Base-by-base conservation (phyloP, 2,797 vertebrate species). In the Hephaestus fuliginosus region DNA sequence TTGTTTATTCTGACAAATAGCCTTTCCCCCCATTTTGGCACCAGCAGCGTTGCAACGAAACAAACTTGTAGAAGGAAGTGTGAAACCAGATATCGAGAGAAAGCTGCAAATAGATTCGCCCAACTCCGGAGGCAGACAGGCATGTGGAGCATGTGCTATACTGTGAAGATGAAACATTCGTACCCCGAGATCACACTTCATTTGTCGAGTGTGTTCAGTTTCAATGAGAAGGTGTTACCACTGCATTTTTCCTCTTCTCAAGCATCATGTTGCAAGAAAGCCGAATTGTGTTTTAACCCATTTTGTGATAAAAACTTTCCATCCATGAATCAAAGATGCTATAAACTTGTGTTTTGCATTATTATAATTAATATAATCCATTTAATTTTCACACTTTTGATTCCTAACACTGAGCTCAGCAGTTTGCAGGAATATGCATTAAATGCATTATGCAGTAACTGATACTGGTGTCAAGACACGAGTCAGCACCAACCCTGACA, bases 401-500 rank as follows among this genome's bases (percentile, higher is more conserved):
- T 48, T 33, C 41, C 33, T 70, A 20, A 18, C n/a, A 9, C 2
- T 1, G n/a, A 58, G 41, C 25, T 41, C 11, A 17, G 20, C 60
- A 41, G 25, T 67, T 68, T 46, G 3, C 11, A 25, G 53, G 57
- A 22, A 64, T 20, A n/a, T 6, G 70, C 64, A 78, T 82, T 68
- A 41, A 81, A 70, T 51, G 49, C 46, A 61, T 82, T 77, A 79
- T 73, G 58, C 10, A 56, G 65, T 7, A 65, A 70, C n/a, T 72
- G 67, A 81, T 63, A 49, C 49, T 18, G 2, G 80, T 33, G 82
- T 77, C 69, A 51, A 58, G 80, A 77, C 39, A 30, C 33, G 69
- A 44, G 76, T 55, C 82, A 74, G 78, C 82, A 67, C 60, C 87
- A 61, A 30, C 82, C 78, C 78, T 80, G 89, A 90, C 91, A 92